Percentiles rank a stretch among this genome's conserved stretches.
Evolutionary conservation across 92 coral and sea anemone species (phyloP).

Genomic region (Nematostella vectensis): DNA sequence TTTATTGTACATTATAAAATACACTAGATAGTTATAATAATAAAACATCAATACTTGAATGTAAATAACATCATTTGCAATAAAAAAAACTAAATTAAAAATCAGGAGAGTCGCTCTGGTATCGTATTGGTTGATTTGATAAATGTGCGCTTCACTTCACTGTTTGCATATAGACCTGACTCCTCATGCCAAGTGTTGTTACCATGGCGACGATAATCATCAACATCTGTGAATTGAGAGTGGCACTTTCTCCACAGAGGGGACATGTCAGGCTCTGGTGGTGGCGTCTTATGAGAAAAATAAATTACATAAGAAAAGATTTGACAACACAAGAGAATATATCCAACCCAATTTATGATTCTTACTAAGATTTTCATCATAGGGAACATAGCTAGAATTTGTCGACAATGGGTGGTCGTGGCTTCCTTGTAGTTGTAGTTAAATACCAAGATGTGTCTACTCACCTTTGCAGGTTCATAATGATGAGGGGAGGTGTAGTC

Average conservation of each 20-base stretch:
- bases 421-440: neutral
- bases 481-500: constrained; percentile 76
- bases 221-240: constrained; percentile 94
- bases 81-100: too few species aligned
- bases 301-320: too few species aligned
- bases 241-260: constrained; percentile 91
- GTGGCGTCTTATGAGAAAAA: constrained; percentile 50
- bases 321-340: neutral
- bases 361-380: neutral
- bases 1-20: too few species aligned
- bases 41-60: too few species aligned
- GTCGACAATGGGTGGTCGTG: too few species aligned
- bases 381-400: neutral
- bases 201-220: constrained; percentile 89
- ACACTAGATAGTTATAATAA: too few species aligned
- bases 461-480: constrained; percentile 77
- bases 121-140: constrained; percentile 80
- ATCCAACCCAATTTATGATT: neutral
- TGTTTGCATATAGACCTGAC: constrained; percentile 73
- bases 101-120: constrained; percentile 73
- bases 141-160: constrained; percentile 40
- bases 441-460: neutral
- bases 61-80: neutral
- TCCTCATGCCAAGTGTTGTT: constrained; percentile 93
- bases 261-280: constrained; percentile 69